Conservation (phyloP, 2,113 vertebrate species). For the Eira barbara region DNA sequence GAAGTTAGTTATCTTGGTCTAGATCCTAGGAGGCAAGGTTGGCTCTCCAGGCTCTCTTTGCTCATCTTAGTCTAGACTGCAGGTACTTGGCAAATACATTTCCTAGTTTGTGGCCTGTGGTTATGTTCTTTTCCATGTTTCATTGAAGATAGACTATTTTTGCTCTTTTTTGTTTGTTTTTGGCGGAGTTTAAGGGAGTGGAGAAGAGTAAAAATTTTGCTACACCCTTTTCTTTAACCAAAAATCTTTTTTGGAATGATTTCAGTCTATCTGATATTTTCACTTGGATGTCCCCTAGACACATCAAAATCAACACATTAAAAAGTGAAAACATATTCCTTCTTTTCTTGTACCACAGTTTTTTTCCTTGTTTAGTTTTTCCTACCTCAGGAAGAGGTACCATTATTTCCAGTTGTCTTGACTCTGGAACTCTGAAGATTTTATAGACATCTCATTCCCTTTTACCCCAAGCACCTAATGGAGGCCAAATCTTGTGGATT, state of each 20-base stretch:
- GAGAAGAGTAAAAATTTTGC: background rate
- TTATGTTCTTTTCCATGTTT: constrained; percentile 16
- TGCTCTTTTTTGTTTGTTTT: constrained; percentile 36
- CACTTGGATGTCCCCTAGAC: background rate
- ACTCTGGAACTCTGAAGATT: background rate
- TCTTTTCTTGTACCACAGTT: background rate
- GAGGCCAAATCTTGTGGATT: background rate
- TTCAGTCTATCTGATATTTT: background rate
- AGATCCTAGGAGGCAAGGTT: background rate
- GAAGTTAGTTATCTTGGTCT: background rate
- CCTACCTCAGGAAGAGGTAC: background rate
- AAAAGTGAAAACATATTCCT: background rate
- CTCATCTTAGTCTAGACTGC: constrained; percentile 13
- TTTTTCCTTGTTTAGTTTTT: background rate
- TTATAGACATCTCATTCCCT: background rate
- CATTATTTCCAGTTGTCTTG: background rate
- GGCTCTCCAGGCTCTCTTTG: background rate
- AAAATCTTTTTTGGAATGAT: constrained; percentile 12
- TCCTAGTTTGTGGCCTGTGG: constrained; percentile 24
- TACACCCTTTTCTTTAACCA: background rate
- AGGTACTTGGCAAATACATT: background rate
- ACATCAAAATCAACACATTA: background rate
- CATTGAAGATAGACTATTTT: constrained; percentile 43
- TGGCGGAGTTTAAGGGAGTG: background rate
- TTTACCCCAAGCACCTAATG: background rate